These are phyloP conservation scores for Limnephilus rhombicus DNA, from an alignment of 2,888 invertebrate species.

Conservation along the genomic window DNA sequence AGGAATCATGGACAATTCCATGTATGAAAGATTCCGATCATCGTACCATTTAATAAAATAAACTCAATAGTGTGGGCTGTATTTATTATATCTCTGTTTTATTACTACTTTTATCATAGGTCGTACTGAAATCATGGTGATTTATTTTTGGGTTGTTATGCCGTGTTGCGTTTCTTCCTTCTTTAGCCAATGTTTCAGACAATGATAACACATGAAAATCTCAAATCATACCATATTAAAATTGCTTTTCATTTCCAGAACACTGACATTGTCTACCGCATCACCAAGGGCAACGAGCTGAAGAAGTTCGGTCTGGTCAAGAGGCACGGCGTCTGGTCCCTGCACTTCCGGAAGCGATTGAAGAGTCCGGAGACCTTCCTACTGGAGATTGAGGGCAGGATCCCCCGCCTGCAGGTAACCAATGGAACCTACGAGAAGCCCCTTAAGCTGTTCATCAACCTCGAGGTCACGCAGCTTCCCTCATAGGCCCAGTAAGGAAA, in stretches of 20 bases:
- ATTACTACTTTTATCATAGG: too few species aligned
- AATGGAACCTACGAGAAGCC: conserved; percentile 77
- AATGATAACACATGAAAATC: too few species aligned
- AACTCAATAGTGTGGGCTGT: not conserved
- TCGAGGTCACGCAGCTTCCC: conserved; percentile 70
- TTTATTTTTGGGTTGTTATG: too few species aligned
- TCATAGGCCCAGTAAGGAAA: conserved; percentile 42
- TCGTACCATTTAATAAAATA: not conserved
- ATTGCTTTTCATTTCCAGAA: conserved; percentile 67
- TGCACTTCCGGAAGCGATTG: conserved; percentile 79
- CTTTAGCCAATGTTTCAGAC: too few species aligned
- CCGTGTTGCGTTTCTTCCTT: too few species aligned
- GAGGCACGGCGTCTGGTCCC: conserved; percentile 78
- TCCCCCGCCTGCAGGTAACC: conserved; percentile 68
- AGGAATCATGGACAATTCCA: not conserved
- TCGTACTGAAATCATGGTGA: too few species aligned
- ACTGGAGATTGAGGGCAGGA: conserved; percentile 77
- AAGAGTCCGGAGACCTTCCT: conserved; percentile 77
- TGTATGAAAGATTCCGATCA: not conserved
- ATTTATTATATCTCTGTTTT: not conserved
- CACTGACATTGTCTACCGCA: conserved; percentile 78
- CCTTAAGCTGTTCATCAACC: conserved; percentile 75
- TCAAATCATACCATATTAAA: not conserved
- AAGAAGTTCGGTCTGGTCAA: conserved; percentile 78
- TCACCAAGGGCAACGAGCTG: conserved; percentile 78